These are phyloP conservation scores for Pterocles burchelli DNA, from an alignment of 2,113 vertebrate species.

Conservation along the genomic window DNA sequence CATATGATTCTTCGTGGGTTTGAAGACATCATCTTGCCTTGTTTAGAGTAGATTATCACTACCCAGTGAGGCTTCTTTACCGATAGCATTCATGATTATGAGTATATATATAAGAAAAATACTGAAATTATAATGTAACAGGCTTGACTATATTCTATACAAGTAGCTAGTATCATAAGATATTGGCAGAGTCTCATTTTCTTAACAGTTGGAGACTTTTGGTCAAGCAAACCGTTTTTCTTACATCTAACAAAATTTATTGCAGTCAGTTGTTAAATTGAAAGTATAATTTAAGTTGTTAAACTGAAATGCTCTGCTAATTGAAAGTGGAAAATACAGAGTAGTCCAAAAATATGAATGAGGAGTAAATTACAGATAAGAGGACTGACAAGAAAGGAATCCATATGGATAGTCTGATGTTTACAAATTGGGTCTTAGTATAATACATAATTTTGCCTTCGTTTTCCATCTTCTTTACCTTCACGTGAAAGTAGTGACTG, in stretches of 20 bases:
- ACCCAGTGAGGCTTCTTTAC: not conserved
- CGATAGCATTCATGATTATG: not conserved
- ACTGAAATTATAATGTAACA: not conserved
- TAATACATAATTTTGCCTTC: not conserved
- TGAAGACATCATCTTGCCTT: not conserved
- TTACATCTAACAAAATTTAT: not conserved
- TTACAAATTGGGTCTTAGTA: not conserved
- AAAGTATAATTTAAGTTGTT: not conserved
- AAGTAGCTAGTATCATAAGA: not conserved
- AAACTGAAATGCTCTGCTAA: not conserved
- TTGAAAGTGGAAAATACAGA: not conserved
- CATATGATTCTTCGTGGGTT: not conserved
- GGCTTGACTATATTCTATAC: not conserved
- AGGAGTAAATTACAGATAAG: not conserved
- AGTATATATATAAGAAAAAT: not conserved
- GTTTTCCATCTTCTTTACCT: not conserved
- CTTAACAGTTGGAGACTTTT: not conserved
- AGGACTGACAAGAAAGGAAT: not conserved
- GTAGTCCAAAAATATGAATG: not conserved
- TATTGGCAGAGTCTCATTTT: not conserved
- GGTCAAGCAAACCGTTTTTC: not conserved
- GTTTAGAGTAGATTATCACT: conserved; percentile 18
- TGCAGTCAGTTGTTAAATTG: not conserved
- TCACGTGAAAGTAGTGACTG: not conserved
- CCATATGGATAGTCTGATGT: not conserved